A percentile compares a stretch with the other conserved stretches of the same genome.
These are phyloP conservation scores for Trematocara unimaculatum DNA, from an alignment of 2,113 vertebrate species.

Conservation along the genomic window DNA sequence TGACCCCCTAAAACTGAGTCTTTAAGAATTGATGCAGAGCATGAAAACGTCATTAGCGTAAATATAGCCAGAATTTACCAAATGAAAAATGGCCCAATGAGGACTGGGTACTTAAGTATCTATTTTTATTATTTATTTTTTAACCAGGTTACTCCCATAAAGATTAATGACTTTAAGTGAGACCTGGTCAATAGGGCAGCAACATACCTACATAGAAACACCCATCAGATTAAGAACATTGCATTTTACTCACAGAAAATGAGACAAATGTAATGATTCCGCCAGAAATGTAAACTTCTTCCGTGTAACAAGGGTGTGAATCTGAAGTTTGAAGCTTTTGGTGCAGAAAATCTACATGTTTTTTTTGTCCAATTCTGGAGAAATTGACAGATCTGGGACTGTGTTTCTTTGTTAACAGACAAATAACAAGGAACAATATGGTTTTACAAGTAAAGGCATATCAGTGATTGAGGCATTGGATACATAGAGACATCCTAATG, in stretches of 20 bases:
- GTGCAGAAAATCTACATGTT: neutral
- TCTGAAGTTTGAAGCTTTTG: neutral
- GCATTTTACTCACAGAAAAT: neutral
- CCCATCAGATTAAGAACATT: neutral
- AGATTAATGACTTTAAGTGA: neutral
- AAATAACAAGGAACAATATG: neutral
- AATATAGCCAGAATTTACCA: neutral
- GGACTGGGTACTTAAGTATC: neutral
- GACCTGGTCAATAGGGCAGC: neutral
- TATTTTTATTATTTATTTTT: neutral
- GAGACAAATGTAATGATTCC: neutral
- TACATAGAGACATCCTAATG: neutral
- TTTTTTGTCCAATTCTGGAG: neutral
- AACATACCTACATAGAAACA: neutral
- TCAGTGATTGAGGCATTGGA: neutral
- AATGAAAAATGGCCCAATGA: neutral
- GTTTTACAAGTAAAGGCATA: neutral
- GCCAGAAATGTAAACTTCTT: neutral
- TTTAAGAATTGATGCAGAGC: neutral
- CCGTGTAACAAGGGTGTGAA: neutral
- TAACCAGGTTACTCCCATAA: neutral
- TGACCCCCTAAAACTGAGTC: neutral
- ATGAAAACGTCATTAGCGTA: neutral
- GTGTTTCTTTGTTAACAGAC: neutral
- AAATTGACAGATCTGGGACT: neutral